A percentile compares a stretch with the other conserved stretches of the same genome.
phyloP scores from a whole-genome alignment of 2,888 invertebrate genomes.

The Euproctis similis region DNA sequence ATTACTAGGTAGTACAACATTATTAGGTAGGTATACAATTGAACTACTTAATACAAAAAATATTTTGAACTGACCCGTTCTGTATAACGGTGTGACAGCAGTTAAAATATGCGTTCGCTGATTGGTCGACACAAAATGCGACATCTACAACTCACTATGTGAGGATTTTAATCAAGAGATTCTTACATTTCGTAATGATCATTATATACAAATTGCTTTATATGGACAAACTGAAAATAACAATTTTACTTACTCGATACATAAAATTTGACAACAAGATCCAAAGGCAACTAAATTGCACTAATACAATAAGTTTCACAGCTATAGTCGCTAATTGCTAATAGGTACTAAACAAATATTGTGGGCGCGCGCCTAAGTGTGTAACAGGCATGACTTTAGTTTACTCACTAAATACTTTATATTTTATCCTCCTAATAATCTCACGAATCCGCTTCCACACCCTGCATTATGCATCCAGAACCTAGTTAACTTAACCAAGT shows the following conservation, averaged over 20 bases:
- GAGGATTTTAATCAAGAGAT: background rate
- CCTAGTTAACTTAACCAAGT: no score
- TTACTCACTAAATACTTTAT: no score
- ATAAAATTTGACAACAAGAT: conserved; percentile 42
- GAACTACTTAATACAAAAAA: no score
- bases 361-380: no score
- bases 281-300: conserved; percentile 52
- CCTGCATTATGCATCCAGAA: no score
- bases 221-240: conserved; percentile 21
- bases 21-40: no score
- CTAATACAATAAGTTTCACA: conserved; percentile 42
- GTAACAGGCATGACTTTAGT: no score
- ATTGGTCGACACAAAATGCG: conserved; percentile 1
- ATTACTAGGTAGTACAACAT: conserved; percentile 26
- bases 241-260: conserved; percentile 13
- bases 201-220: conserved; percentile 20
- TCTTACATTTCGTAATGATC: conserved; percentile 8
- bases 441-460: no score
- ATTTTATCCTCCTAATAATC: no score
- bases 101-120: background rate
- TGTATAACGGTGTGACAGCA: no score
- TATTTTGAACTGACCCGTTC: no score
- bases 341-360: no score
- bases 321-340: conserved; percentile 34
- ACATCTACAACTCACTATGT: conserved; percentile 7